A percentile compares a stretch with the other conserved stretches of the same genome.
These are phyloP conservation scores for Heliconius congener DNA, from an alignment of 1,140 invertebrate species.

Conservation along the genomic window DNA sequence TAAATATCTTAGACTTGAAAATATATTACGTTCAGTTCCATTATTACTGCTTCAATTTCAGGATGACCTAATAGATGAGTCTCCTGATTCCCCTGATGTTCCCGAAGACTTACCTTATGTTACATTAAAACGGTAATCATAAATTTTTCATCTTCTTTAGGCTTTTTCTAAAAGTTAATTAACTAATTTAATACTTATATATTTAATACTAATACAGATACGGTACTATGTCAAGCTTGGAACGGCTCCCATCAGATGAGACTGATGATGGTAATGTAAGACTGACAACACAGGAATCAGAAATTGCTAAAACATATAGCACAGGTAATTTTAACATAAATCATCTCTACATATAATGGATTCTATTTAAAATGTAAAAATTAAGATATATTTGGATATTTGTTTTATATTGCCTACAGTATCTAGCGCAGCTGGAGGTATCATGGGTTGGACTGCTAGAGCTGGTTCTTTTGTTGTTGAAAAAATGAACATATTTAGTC, in stretches of 20 bases:
- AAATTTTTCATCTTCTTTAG: no score
- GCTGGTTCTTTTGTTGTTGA: constrained; percentile 90
- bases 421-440: constrained; percentile 64
- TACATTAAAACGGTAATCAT: constrained; percentile 67
- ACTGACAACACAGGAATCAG: constrained; percentile 65
- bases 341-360: no score
- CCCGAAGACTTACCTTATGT: constrained; percentile 76
- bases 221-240: constrained; percentile 90
- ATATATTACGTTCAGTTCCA: constrained; percentile 13
- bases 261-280: constrained; percentile 80
- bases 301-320: constrained; percentile 58
- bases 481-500: constrained; percentile 85
- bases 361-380: no score
- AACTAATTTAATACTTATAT: constrained; percentile 20
- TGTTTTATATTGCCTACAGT: constrained; percentile 47
- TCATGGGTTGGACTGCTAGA: constrained; percentile 87
- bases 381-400: no score
- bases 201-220: constrained; percentile 60
- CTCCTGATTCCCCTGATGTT: constrained; percentile 73
- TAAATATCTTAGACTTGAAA: constrained; percentile 18
- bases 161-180: no score
- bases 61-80: constrained; percentile 75
- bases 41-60: constrained; percentile 43
- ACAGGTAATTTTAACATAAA: constrained; percentile 48
- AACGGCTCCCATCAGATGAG: constrained; percentile 83